phyloP scores from a whole-genome alignment of 2,797 vertebrate genomes.

The Acanthiza pusilla region DNA sequence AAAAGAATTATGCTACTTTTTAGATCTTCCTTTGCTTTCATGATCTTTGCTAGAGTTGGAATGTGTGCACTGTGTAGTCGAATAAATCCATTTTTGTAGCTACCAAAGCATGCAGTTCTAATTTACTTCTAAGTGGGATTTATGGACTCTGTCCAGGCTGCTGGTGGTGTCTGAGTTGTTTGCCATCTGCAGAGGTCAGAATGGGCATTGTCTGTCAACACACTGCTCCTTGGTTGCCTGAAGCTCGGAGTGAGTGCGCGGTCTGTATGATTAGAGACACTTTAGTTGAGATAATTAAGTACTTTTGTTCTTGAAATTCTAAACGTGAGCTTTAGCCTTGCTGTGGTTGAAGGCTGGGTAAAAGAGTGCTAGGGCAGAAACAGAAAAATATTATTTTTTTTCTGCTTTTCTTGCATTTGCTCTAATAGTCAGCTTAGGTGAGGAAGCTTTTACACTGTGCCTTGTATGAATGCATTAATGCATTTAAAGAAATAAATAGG shows the following conservation, averaged over 20 bases:
- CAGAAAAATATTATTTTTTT: accelerated
- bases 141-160: not conserved
- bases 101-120: not conserved
- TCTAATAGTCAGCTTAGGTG: not conserved
- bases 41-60: not conserved
- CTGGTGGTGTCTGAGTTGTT: not conserved
- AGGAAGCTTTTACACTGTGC: not conserved
- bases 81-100: not conserved
- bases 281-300: not conserved
- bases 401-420: not conserved
- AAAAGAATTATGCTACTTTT: not conserved
- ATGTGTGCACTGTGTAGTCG: accelerated
- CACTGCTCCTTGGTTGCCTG: not conserved
- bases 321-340: not conserved
- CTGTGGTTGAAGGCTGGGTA: not conserved
- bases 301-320: not conserved
- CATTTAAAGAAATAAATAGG: not conserved
- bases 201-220: not conserved
- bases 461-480: not conserved
- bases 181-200: not conserved
- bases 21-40: not conserved
- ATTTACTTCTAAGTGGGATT: not conserved
- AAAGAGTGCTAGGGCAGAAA: not conserved
- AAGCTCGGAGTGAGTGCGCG: not conserved
- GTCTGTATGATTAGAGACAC: not conserved